Conservation (phyloP, 1,140 invertebrate genomes). For the Manduca sexta region DNA sequence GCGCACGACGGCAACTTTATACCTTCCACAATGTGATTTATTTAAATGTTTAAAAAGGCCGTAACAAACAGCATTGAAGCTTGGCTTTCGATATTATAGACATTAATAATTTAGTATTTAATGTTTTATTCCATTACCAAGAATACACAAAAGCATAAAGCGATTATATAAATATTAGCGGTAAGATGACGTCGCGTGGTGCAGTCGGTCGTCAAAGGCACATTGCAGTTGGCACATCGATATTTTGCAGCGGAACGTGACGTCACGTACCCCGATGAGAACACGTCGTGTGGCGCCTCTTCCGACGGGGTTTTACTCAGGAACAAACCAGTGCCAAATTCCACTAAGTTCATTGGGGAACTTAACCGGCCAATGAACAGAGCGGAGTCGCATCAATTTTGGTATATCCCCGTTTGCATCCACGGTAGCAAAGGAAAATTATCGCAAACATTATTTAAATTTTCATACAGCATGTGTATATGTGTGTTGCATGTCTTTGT, state of each 20-base stretch:
- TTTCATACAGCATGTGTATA: conserved; percentile 24
- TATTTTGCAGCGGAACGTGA: conserved; percentile 23
- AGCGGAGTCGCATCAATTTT: conserved; percentile 28
- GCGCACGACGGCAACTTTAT: no score
- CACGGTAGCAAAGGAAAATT: conserved; percentile 66
- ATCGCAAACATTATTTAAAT: conserved; percentile 38
- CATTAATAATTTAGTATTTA: no score
- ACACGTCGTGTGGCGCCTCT: conserved; percentile 74
- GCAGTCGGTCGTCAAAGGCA: conserved; percentile 23
- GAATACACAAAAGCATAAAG: no score
- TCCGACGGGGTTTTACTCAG: conserved; percentile 89
- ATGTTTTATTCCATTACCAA: no score
- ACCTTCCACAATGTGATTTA: no score
- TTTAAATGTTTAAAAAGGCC: no score
- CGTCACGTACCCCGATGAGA: conserved; percentile 65
- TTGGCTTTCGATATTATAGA: no score
- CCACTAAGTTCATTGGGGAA: conserved; percentile 92
- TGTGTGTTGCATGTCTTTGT: conserved; percentile 13
- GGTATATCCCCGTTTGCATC: conserved; percentile 56
- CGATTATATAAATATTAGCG: no score
- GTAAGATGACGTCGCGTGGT: neutral
- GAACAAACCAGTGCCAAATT: conserved; percentile 90
- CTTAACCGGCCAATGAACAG: conserved; percentile 68
- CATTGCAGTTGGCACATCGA: conserved; percentile 49
- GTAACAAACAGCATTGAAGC: no score